phyloP scores from a whole-genome alignment of 2,797 vertebrate genomes.

The Chromis chromis region DNA sequence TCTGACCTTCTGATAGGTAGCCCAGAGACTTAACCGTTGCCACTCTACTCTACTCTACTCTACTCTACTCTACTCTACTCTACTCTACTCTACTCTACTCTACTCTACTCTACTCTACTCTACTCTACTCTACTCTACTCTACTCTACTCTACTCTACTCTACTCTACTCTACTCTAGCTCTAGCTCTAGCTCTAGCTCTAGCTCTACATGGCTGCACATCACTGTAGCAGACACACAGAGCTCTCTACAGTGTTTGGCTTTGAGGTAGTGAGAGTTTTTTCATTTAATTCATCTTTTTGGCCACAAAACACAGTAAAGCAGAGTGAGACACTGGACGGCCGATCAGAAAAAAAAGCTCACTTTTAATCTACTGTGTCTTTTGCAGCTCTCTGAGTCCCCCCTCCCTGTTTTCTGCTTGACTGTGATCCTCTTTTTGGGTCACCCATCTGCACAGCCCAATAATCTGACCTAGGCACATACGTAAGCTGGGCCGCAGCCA shows the following conservation, averaged over 20 bases:
- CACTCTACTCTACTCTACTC: too few species aligned
- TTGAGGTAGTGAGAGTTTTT: slow-evolving; percentile 25
- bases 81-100: too few species aligned
- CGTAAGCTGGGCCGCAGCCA: slow-evolving; percentile 7
- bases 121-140: too few species aligned
- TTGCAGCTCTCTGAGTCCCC: slow-evolving; percentile 24
- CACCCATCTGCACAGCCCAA: slow-evolving; percentile 50
- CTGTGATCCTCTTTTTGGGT: slow-evolving; percentile 43
- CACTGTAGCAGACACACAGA: neutral
- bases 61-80: too few species aligned
- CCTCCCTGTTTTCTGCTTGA: slow-evolving; percentile 34
- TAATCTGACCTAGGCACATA: slow-evolving; percentile 38
- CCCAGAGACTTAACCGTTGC: too few species aligned
- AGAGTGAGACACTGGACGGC: slow-evolving; percentile 10
- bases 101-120: too few species aligned
- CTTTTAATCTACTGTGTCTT: slow-evolving; percentile 36
- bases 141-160: too few species aligned
- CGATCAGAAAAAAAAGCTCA: neutral
- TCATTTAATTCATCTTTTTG: slow-evolving; percentile 47
- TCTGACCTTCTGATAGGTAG: too few species aligned
- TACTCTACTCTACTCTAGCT: neutral
- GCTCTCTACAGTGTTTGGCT: slow-evolving; percentile 1
- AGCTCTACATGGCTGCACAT: slow-evolving; percentile 20
- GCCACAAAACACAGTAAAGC: slow-evolving; percentile 12
- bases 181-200: too few species aligned